Conservation (phyloP, 2,797 vertebrate species). For the Halcyon smyrnensis region DNA sequence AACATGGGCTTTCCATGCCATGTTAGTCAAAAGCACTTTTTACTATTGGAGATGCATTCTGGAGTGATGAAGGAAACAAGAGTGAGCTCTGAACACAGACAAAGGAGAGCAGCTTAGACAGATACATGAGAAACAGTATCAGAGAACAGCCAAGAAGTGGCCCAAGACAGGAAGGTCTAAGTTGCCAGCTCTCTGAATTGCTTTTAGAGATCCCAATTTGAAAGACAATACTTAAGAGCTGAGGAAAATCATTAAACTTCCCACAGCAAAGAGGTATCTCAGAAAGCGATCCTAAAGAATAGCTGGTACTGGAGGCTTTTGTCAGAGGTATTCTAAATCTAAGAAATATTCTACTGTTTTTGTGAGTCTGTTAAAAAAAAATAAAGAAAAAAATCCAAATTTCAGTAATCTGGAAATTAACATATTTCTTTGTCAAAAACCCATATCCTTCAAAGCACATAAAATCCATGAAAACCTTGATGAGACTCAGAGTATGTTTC, state of each 20-base stretch:
- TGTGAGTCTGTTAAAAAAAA: neutral
- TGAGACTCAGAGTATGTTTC: neutral
- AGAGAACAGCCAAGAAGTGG: neutral
- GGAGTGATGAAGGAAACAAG: neutral
- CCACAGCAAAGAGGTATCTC: neutral
- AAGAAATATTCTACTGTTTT: neutral
- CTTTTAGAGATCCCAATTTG: constrained; percentile 48
- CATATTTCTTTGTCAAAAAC: neutral
- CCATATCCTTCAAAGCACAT: neutral
- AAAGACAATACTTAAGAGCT: constrained; percentile 58
- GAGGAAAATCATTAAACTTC: constrained; percentile 13
- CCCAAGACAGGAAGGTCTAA: neutral
- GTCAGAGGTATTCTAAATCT: neutral
- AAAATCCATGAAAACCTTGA: neutral
- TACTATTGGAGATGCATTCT: neutral
- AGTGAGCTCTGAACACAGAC: neutral
- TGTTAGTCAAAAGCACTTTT: neutral
- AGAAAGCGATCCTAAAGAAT: neutral
- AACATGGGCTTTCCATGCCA: neutral
- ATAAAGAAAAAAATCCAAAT: neutral
- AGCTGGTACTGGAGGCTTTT: neutral
- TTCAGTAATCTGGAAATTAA: neutral
- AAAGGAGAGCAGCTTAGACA: neutral
- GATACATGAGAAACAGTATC: constrained; percentile 49
- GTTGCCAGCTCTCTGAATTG: neutral